Conservation (phyloP, 2,113 vertebrate genomes). For the Cygnus buccinator region DNA sequence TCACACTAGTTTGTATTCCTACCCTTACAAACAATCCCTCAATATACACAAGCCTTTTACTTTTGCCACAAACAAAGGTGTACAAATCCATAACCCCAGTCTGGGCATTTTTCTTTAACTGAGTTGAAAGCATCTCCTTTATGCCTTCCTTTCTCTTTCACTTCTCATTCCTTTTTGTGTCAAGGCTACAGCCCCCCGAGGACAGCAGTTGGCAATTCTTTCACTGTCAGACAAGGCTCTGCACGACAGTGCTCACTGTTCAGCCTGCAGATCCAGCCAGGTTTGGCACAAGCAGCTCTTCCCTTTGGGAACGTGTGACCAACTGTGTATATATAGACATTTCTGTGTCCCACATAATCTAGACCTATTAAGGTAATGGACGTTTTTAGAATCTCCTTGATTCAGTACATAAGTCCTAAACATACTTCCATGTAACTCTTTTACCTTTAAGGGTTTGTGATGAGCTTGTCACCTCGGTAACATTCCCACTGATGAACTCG, state of each 20-base stretch:
- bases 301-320: not conserved
- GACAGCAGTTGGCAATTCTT: not conserved
- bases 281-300: not conserved
- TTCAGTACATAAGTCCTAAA: not conserved
- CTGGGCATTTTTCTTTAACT: not conserved
- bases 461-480: not conserved
- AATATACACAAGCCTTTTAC: not conserved
- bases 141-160: not conserved
- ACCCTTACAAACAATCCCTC: not conserved
- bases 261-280: not conserved
- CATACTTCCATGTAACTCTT: not conserved
- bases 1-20: not conserved
- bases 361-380: not conserved
- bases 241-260: not conserved
- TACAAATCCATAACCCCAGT: not conserved
- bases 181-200: not conserved
- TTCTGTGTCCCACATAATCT: not conserved
- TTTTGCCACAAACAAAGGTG: not conserved
- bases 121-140: not conserved
- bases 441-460: not conserved
- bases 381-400: not conserved
- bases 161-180: conserved; percentile 4
- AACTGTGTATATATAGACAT: conserved; percentile 7
- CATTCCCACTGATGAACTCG: not conserved
- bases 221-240: not conserved